Evolutionary conservation across 1,140 invertebrate species (phyloP), one percentile per base, ranked within the genome.

Genomic region (Fopius arisanus): DNA sequence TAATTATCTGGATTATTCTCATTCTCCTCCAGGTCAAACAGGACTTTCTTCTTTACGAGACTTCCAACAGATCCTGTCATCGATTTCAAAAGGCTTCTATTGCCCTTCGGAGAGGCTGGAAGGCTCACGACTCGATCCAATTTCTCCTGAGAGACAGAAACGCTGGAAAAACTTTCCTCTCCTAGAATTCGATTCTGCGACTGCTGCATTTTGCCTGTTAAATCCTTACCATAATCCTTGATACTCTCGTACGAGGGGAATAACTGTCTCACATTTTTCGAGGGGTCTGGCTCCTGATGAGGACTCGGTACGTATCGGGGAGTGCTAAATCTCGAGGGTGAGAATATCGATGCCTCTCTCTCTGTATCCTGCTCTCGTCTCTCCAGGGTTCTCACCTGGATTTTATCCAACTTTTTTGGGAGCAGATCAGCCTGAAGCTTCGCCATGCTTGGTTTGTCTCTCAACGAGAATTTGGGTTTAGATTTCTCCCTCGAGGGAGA

Each of bases 31-130:
- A 92, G 85, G 82, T 91, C 89, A 76, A 92, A 92, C 40, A 90
- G 76, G 1, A 92, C 90, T 84, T 90, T 91, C 75, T 92, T 92
- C 66, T 91, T 92, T 28, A 88, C 84, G 23, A 90, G 81, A 29
- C 84, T 89, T 31, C 87, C 86, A 7, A 83, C 85, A 3, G 90
- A 90, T 3, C 76, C 78, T 41, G 83, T 84, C 14, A 86, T 84
- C 75, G 87, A 88, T 86, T 91, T 92, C 12, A 92, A 76, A 28
- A 91, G 90, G 67, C 91, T 87, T 84, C 89, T 91, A 74, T 74
- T 83, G 51, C 80, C 79, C 70, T 83, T 87, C 21, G 82, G 81
- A 9, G 79, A 83, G 33, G 7, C 23, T 9, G 54, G 66, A 48
- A 72, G 26, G 62, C 69, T 80, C 14, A 75, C 71, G 12, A 86